A percentile compares a stretch with the other conserved stretches of the same genome.
Conservation (phyloP, 2,888 invertebrate species). For the Ochropleura leucogaster region DNA sequence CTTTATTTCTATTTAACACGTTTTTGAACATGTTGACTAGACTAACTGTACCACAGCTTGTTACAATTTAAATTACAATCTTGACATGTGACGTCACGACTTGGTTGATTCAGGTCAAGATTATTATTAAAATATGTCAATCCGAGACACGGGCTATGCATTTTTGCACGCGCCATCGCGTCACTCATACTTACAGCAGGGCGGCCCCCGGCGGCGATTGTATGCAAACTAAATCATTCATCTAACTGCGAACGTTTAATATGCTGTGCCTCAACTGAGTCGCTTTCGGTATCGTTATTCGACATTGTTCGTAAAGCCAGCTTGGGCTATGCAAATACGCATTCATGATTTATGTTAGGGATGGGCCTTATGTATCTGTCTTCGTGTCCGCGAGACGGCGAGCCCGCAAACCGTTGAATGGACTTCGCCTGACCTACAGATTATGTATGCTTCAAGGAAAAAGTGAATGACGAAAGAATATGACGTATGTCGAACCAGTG, state of each 20-base stretch:
- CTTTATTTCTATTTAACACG: too few relatives aligned
- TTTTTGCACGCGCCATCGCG: conserved; percentile 80
- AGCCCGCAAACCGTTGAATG: conserved; percentile 31
- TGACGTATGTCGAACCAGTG: conserved; percentile 37
- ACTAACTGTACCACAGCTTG: neutral
- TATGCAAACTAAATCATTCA: conserved; percentile 81
- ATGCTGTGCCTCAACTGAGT: conserved; percentile 65
- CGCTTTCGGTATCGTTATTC: conserved; percentile 70
- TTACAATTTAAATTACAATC: conserved; percentile 37
- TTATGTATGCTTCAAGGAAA: conserved; percentile 47
- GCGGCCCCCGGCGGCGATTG: conserved; percentile 75
- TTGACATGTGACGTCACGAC: conserved; percentile 32
- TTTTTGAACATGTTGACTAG: too few relatives aligned
- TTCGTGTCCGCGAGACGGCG: conserved; percentile 19
- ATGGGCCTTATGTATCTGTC: conserved; percentile 41
- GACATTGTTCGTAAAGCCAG: conserved; percentile 62
- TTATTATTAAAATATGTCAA: conserved; percentile 70
- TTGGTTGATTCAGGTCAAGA: conserved; percentile 64
- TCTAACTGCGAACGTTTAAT: conserved; percentile 71
- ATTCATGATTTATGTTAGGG: conserved; percentile 48
- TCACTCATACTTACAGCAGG: conserved; percentile 59
- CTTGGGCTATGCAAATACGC: conserved; percentile 50
- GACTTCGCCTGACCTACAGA: conserved; percentile 38
- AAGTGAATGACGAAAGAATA: conserved; percentile 45
- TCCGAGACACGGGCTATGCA: conserved; percentile 69